These are phyloP conservation scores for Cynaeus angustus DNA, from an alignment of 2,888 invertebrate genomes.

Conservation along the genomic window DNA sequence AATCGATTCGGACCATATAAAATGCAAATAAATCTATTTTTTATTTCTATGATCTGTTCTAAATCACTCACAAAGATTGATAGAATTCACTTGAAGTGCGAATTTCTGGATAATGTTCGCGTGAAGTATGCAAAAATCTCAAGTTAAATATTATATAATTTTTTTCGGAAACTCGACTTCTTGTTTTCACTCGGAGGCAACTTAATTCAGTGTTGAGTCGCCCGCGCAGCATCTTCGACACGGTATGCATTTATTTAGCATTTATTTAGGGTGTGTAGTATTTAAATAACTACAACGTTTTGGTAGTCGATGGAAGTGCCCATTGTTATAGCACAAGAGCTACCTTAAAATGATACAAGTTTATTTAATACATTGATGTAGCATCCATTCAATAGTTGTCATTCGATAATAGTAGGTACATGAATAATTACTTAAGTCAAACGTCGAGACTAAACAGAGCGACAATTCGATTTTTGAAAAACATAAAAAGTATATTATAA, in stretches of 20 bases:
- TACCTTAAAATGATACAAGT: slow-evolving; percentile 65
- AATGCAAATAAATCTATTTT: slow-evolving; percentile 41
- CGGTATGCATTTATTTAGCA: slow-evolving; percentile 57
- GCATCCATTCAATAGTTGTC: slow-evolving; percentile 48
- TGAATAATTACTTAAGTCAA: slow-evolving; percentile 50
- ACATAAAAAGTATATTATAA: no score
- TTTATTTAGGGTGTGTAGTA: slow-evolving; percentile 61
- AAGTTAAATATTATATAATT: slow-evolving; percentile 32
- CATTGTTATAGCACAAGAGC: slow-evolving; percentile 65
- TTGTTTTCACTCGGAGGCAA: slow-evolving; percentile 12
- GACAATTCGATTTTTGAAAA: no score
- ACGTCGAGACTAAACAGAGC: no score
- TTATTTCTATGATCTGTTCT: slow-evolving; percentile 46
- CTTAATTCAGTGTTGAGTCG: background rate
- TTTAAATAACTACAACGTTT: slow-evolving; percentile 63
- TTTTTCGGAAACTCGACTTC: slow-evolving; percentile 19
- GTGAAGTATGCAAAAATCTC: slow-evolving; percentile 31
- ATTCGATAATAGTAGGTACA: slow-evolving; percentile 51
- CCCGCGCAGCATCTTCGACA: slow-evolving; percentile 11
- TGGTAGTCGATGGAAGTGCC: slow-evolving; percentile 61
- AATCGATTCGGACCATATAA: slow-evolving; percentile 40
- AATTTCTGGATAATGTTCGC: slow-evolving; percentile 41
- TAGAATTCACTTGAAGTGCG: slow-evolving; percentile 33
- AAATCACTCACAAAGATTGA: slow-evolving; percentile 42
- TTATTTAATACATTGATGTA: slow-evolving; percentile 58